Conservation (phyloP, 64 coral and sea anemone genomes). For the Acropora tenuis region DNA sequence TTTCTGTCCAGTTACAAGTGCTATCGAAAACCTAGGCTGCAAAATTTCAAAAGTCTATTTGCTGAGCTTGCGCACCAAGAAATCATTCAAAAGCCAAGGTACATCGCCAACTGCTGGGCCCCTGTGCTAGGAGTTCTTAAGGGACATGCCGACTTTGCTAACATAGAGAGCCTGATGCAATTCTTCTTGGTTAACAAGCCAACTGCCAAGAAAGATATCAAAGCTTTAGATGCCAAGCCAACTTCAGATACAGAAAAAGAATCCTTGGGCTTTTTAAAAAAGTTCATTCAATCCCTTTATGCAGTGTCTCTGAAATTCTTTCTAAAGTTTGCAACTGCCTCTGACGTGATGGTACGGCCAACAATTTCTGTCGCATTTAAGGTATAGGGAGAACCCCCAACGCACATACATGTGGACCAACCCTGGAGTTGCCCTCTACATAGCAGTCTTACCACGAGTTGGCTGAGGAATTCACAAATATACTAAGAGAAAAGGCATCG, state of each 20-base stretch:
- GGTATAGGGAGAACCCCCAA: background rate
- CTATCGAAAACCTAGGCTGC: background rate
- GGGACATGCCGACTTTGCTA: too few species aligned
- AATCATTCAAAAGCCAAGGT: constrained; percentile 16
- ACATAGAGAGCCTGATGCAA: background rate
- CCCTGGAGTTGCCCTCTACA: constrained; percentile 62
- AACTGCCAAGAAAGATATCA: constrained; percentile 27
- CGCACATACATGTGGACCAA: constrained; percentile 75
- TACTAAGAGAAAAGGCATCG: constrained; percentile 52
- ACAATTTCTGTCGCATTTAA: too few species aligned
- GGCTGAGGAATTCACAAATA: constrained; percentile 62
- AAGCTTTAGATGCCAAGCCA: background rate
- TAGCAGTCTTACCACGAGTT: constrained; percentile 79
- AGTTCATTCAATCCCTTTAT: too few species aligned
- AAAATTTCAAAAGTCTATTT: constrained; percentile 8
- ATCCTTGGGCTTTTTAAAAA: too few species aligned
- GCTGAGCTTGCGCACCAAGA: constrained; percentile 24
- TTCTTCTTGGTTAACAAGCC: constrained; percentile 25
- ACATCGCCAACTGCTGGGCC: constrained; percentile 11
- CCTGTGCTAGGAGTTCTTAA: constrained; percentile 17
- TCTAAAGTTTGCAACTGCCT: too few species aligned
- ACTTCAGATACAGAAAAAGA: too few species aligned
- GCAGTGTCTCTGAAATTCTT: too few species aligned
- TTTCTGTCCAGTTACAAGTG: constrained; percentile 31
- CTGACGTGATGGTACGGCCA: too few species aligned